A percentile compares a stretch with the other conserved stretches of the same genome.
Conservation (phyloP, 2,888 invertebrate species). For the Rhingia campestris region DNA sequence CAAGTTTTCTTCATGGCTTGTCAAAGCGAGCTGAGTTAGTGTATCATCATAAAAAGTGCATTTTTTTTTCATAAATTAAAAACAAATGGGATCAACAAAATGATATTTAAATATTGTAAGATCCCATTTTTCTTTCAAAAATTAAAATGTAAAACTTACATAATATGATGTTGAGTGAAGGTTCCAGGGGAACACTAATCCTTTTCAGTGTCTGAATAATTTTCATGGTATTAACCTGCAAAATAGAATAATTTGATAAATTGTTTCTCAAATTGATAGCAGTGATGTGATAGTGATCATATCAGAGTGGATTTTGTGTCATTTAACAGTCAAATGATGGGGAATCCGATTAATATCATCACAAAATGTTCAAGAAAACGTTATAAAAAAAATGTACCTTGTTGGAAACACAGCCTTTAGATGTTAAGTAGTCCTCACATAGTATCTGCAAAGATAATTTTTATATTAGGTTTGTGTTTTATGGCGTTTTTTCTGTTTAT, state of each 20-base stretch:
- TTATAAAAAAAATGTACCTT: not conserved
- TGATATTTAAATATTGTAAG: not conserved
- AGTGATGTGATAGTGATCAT: not conserved
- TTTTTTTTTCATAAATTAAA: not conserved
- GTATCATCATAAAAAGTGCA: slow-evolving; percentile 28
- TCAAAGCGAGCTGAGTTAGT: slow-evolving; percentile 60
- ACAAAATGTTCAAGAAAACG: slow-evolving; percentile 10
- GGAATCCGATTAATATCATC: slow-evolving; percentile 43
- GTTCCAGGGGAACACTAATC: too few species aligned
- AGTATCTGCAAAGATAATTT: not conserved
- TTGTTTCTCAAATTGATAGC: not conserved
- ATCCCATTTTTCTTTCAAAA: not conserved
- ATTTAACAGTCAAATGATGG: slow-evolving; percentile 52
- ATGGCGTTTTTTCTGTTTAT: too few species aligned
- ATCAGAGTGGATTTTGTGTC: slow-evolving; percentile 41
- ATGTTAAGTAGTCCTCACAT: not conserved
- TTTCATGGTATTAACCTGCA: not conserved
- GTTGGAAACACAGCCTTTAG: not conserved
- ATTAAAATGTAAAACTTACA: not conserved
- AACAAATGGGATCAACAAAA: not conserved
- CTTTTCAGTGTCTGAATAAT: not conserved
- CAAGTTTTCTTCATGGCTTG: slow-evolving; percentile 51
- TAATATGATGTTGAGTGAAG: too few species aligned
- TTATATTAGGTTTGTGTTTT: not conserved
- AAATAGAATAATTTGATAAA: not conserved